A percentile compares a stretch with the other conserved stretches of the same genome.
phyloP scores from a whole-genome alignment of 2,113 vertebrate species.

The Antechinus flavipes region DNA sequence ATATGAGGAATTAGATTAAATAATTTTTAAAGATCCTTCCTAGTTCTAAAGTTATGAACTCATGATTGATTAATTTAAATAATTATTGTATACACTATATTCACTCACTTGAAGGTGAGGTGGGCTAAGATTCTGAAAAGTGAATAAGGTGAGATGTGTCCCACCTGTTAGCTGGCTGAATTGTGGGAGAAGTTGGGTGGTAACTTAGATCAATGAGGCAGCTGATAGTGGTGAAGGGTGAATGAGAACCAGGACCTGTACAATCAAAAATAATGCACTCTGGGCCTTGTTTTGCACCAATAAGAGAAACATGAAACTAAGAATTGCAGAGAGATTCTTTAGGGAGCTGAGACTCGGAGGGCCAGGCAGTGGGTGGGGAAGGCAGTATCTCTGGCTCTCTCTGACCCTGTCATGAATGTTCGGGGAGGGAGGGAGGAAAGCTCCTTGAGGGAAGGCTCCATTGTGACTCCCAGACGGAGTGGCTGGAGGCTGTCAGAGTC shows the following conservation, averaged over 20 bases:
- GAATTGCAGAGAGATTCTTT: not conserved
- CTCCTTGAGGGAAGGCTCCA: not conserved
- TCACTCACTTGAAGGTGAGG: not conserved
- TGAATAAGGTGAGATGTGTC: not conserved
- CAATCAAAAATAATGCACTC: not conserved
- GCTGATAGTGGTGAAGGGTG: not conserved
- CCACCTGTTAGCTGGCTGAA: not conserved
- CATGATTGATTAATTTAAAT: not conserved
- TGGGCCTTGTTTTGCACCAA: not conserved
- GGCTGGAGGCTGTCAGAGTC: too few relatives aligned
- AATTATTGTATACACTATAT: not conserved
- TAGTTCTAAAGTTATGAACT: too few relatives aligned
- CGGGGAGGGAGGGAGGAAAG: not conserved
- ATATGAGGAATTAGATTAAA: too few relatives aligned
- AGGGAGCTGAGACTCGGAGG: not conserved
- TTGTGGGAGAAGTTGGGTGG: not conserved
- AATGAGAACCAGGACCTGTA: not conserved
- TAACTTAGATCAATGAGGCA: not conserved
- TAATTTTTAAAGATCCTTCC: too few relatives aligned
- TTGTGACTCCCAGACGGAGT: too few relatives aligned
- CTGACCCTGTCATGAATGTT: not conserved
- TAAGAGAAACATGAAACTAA: not conserved
- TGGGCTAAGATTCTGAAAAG: not conserved
- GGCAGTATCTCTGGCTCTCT: not conserved
- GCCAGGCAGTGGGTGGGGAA: not conserved